A percentile compares a stretch with the other conserved stretches of the same genome.
Evolutionary conservation across 2,113 vertebrate genomes (phyloP).

Genomic region (Periophthalmus modestus): DNA sequence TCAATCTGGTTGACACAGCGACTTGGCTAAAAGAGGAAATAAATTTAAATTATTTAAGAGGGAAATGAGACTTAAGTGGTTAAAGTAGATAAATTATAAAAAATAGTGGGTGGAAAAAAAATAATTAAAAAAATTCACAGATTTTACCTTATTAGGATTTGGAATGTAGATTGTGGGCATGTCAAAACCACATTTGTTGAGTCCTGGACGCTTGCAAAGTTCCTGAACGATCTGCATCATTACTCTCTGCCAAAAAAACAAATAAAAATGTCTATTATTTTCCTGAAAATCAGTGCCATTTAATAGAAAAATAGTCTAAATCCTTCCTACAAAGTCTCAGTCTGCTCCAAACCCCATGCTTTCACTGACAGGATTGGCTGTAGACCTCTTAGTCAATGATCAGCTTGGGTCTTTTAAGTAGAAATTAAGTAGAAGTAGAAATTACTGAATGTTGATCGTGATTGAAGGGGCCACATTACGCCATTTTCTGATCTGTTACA

Average conservation of each 20-base stretch:
- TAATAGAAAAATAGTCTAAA: too few species aligned
- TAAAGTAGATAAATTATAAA: neutral
- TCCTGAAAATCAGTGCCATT: too few species aligned
- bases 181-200: constrained; percentile 86
- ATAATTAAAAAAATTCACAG: neutral
- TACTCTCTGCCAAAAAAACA: constrained; percentile 71
- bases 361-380: too few species aligned
- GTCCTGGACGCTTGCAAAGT: constrained; percentile 82
- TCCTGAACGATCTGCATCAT: constrained; percentile 89
- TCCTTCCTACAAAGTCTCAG: too few species aligned
- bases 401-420: too few species aligned
- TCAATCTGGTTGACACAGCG: constrained; percentile 85
- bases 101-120: neutral
- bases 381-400: too few species aligned
- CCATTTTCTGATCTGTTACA: too few species aligned
- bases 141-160: constrained; percentile 75
- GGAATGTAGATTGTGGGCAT: constrained; percentile 86
- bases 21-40: constrained; percentile 66
- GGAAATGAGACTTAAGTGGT: neutral
- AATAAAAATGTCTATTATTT: neutral
- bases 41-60: neutral
- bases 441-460: too few species aligned
- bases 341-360: too few species aligned
- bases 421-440: too few species aligned
- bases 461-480: too few species aligned